Conservation (phyloP, 2,888 invertebrate genomes). For the Flexamia atlantica region DNA sequence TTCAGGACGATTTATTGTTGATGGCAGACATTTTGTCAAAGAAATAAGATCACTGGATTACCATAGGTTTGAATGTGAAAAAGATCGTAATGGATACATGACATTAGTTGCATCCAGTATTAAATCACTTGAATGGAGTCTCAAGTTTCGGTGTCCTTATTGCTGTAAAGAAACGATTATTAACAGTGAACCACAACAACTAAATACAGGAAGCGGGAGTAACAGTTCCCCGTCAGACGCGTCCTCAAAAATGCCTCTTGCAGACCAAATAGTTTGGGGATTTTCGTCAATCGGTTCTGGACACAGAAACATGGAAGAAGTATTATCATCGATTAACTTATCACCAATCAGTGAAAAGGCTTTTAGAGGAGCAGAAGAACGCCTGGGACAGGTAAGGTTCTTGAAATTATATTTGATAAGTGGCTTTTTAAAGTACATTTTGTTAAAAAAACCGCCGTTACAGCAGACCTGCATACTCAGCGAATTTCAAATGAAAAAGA, state of each 20-base stretch:
- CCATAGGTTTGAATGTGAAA: conserved; percentile 23
- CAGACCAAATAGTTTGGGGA: not conserved
- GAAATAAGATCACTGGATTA: conserved; percentile 27
- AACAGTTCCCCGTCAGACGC: not conserved
- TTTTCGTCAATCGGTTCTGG: conserved; percentile 27
- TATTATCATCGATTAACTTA: conserved; percentile 13
- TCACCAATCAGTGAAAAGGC: conserved; percentile 12
- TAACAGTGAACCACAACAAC: conserved; percentile 3
- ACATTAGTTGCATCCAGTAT: not conserved
- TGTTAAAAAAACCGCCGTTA: no score
- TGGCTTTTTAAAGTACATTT: no score
- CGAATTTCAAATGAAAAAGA: no score
- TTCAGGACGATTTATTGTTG: conserved; percentile 15
- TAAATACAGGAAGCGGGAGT: not conserved
- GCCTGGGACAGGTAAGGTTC: conserved; percentile 10
- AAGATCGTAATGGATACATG: conserved; percentile 12
- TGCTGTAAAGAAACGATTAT: not conserved
- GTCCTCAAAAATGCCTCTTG: not conserved
- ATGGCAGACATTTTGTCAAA: conserved; percentile 21
- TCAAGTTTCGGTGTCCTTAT: conserved; percentile 18
- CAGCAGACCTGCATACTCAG: no score
- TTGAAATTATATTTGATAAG: no score
- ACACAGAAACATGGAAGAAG: conserved; percentile 20
- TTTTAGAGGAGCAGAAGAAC: conserved; percentile 9
- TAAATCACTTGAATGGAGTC: conserved; percentile 18